A percentile compares a stretch with the other conserved stretches of the same genome.
These are phyloP conservation scores for Drosophila glabriapex DNA, from an alignment of 2,888 invertebrate species.

Conservation along the genomic window DNA sequence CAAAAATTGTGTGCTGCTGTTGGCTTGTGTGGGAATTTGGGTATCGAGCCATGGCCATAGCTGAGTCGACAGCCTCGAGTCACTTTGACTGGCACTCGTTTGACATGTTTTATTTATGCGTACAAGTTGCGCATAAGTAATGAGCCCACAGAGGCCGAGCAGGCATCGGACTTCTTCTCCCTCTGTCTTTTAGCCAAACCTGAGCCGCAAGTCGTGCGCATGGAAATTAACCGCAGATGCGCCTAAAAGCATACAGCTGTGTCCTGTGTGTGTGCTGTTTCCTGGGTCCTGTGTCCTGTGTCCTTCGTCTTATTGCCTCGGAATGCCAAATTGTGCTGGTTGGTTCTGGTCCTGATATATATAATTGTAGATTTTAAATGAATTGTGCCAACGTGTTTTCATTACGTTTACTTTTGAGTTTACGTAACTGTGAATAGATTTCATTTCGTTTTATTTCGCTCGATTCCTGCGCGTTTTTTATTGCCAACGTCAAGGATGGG, in stretches of 20 bases:
- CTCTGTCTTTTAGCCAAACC: background rate
- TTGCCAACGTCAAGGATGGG: slow-evolving; percentile 45
- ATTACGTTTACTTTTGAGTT: slow-evolving; percentile 59
- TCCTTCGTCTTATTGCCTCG: slow-evolving; percentile 6
- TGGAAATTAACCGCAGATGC: slow-evolving; percentile 69
- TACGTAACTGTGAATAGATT: slow-evolving; percentile 49
- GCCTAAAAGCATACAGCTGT: slow-evolving; percentile 58
- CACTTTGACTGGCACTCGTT: slow-evolving; percentile 55
- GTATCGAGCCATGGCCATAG: slow-evolving; percentile 1
- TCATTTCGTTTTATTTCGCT: slow-evolving; percentile 53
- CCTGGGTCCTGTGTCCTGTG: background rate
- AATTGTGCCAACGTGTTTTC: slow-evolving; percentile 70
- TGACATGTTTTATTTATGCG: slow-evolving; percentile 82
- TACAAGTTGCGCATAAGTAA: slow-evolving; percentile 81
- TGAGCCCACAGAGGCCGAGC: slow-evolving; percentile 39
- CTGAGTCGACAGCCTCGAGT: slow-evolving; percentile 52
- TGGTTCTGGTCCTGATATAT: slow-evolving; percentile 1
- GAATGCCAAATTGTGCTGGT: slow-evolving; percentile 43
- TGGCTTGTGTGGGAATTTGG: slow-evolving; percentile 17
- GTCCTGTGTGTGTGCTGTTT: slow-evolving; percentile 20
- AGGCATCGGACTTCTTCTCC: slow-evolving; percentile 17
- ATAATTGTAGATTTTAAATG: slow-evolving; percentile 61
- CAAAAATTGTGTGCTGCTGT: slow-evolving; percentile 22
- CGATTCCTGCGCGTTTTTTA: slow-evolving; percentile 56
- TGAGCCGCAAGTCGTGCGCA: slow-evolving; percentile 57